Evolutionary conservation across 2,888 invertebrate species (phyloP).

Genomic region (Noctua janthina): DNA sequence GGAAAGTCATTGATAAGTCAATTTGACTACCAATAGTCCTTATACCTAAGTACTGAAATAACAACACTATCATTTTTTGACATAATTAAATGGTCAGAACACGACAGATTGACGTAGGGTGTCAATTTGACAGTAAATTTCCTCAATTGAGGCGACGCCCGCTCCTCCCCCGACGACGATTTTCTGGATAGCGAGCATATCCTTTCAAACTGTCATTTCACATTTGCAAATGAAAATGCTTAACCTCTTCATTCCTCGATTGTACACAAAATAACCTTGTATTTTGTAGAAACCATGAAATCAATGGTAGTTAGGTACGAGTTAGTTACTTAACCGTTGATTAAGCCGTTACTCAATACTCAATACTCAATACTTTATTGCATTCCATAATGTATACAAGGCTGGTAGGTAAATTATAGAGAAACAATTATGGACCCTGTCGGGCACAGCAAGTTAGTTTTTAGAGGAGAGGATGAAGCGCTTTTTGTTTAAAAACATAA

Average conservation of each 20-base stretch:
- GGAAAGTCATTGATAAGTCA: not conserved
- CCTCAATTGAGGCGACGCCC: no score
- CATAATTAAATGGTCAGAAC: not conserved
- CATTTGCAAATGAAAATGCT: not conserved
- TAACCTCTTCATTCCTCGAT: not conserved
- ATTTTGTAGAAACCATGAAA: slow-evolving; percentile 38
- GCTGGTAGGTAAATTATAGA: no score
- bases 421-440: no score
- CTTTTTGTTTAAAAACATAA: no score
- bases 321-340: slow-evolving; percentile 53
- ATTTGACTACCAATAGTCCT: not conserved
- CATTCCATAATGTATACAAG: no score
- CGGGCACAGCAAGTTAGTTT: no score
- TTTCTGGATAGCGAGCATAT: not conserved
- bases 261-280: slow-evolving; percentile 13
- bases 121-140: not conserved
- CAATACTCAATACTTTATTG: no score
- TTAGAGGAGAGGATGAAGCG: no score
- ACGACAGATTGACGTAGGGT: not conserved
- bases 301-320: slow-evolving; percentile 20
- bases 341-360: no score
- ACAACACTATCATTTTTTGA: not conserved
- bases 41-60: not conserved
- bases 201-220: not conserved
- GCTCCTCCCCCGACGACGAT: not conserved